A percentile compares a stretch with the other conserved stretches of the same genome.
Conservation (phyloP, 2,797 vertebrate species). For the Chelmon rostratus region DNA sequence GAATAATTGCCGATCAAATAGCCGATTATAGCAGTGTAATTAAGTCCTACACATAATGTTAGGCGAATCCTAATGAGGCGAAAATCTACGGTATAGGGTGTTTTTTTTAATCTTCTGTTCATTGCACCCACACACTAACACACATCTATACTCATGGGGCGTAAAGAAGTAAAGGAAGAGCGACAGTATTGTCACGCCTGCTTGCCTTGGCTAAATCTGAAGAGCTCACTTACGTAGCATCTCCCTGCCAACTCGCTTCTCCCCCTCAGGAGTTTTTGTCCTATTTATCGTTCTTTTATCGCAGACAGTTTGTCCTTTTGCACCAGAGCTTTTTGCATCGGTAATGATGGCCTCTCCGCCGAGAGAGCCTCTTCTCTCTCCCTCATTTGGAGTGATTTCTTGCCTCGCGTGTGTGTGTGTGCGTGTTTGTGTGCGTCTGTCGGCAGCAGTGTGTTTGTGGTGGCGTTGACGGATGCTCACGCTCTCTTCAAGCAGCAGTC, state of each 20-base stretch:
- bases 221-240: slow-evolving; percentile 54
- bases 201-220: slow-evolving; percentile 65
- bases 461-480: slow-evolving; percentile 75
- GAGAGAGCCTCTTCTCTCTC: slow-evolving; percentile 58
- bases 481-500: slow-evolving; percentile 70
- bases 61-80: slow-evolving; percentile 74
- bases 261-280: slow-evolving; percentile 76
- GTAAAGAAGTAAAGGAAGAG: slow-evolving; percentile 59
- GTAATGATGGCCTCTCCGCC: slow-evolving; percentile 71
- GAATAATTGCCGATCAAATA: slow-evolving; percentile 82
- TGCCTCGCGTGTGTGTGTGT: slow-evolving; percentile 31
- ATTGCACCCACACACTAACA: slow-evolving; percentile 54
- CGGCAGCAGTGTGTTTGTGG: slow-evolving; percentile 73
- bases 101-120: slow-evolving; percentile 56
- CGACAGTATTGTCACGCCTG: slow-evolving; percentile 65
- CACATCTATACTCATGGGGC: slow-evolving; percentile 56
- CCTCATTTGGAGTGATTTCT: slow-evolving; percentile 51
- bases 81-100: slow-evolving; percentile 47
- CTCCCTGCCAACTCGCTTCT: slow-evolving; percentile 50
- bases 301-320: slow-evolving; percentile 80
- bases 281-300: slow-evolving; percentile 79
- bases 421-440: slow-evolving; percentile 64
- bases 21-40: slow-evolving; percentile 80
- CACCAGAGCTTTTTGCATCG: slow-evolving; percentile 76
- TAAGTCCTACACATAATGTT: slow-evolving; percentile 79